Evolutionary conservation across 1,140 invertebrate species (phyloP).

Genomic region (Asbolus verrucosus): DNA sequence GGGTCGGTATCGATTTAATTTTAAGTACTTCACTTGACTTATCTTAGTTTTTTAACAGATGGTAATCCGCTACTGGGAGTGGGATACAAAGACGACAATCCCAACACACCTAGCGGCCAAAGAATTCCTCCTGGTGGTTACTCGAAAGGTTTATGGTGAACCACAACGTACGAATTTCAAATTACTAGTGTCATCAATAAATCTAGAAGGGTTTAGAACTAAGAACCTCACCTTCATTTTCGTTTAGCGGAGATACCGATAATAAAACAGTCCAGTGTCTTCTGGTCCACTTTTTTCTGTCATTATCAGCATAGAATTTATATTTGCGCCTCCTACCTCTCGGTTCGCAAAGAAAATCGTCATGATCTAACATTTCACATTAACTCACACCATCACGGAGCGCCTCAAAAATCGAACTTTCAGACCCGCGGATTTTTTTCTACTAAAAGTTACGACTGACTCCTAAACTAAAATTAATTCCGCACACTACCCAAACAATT

Average conservation of each 20-base stretch:
- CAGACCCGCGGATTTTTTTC: conserved; percentile 14
- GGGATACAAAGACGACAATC: conserved; percentile 62
- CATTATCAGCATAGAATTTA: conserved; percentile 46
- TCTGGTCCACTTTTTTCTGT: conserved; percentile 30
- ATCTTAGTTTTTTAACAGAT: conserved; percentile 63
- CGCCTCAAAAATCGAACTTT: conserved; percentile 1
- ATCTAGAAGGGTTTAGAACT: not conserved
- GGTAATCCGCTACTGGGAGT: conserved; percentile 69
- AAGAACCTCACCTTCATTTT: conserved; percentile 48
- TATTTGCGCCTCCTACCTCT: conserved; percentile 55
- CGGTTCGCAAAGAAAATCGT: conserved; percentile 52
- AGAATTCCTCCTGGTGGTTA: conserved; percentile 65
- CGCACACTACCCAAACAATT: conserved; percentile 23
- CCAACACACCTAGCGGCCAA: conserved; percentile 17
- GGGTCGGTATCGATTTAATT: conserved; percentile 37
- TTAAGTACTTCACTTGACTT: too few species aligned
- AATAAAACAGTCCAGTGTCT: conserved; percentile 54
- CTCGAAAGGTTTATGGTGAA: conserved; percentile 68
- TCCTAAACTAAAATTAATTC: conserved; percentile 33
- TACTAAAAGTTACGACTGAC: conserved; percentile 27
- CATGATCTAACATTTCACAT: conserved; percentile 52
- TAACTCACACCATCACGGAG: too few species aligned
- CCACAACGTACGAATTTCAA: conserved; percentile 15
- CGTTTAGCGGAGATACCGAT: conserved; percentile 52
- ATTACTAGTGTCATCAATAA: conserved; percentile 24